phyloP scores from a whole-genome alignment of 2,888 invertebrate genomes.

The Podotricha telesiphe region DNA sequence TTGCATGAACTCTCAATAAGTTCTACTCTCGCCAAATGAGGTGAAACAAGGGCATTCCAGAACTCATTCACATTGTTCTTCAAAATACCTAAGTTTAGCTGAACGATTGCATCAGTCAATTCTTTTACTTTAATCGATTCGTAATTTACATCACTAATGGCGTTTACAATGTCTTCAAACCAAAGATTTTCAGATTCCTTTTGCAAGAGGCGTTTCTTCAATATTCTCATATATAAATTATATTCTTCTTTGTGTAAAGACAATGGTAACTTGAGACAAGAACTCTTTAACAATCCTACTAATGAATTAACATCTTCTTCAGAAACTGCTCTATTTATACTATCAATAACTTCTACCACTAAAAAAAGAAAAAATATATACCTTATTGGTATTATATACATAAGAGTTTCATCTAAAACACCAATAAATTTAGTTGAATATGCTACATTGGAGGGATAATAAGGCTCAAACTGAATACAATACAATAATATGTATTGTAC shows the following conservation, averaged over 20 bases:
- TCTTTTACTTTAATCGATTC: slow-evolving; percentile 80
- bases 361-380: slow-evolving; percentile 50
- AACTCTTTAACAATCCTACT: slow-evolving; percentile 74
- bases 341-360: slow-evolving; percentile 83
- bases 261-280: slow-evolving; percentile 71
- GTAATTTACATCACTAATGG: slow-evolving; percentile 71
- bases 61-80: slow-evolving; percentile 71
- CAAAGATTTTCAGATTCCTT: slow-evolving; percentile 84
- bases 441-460: too few relatives aligned
- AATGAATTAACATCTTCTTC: slow-evolving; percentile 78
- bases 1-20: slow-evolving; percentile 66
- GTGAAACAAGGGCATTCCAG: slow-evolving; percentile 64
- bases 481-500: too few relatives aligned
- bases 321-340: slow-evolving; percentile 84
- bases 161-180: slow-evolving; percentile 82
- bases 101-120: slow-evolving; percentile 71
- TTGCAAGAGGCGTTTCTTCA: slow-evolving; percentile 76
- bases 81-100: slow-evolving; percentile 70
- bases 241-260: slow-evolving; percentile 76
- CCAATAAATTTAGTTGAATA: too few relatives aligned
- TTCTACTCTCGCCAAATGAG: slow-evolving; percentile 56
- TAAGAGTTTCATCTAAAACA: too few relatives aligned
- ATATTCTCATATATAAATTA: slow-evolving; percentile 78
- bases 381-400: too few relatives aligned
- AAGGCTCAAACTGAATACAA: too few relatives aligned